Evolutionary conservation across 2,888 invertebrate species (phyloP).

Genomic region (Magallana nippona): DNA sequence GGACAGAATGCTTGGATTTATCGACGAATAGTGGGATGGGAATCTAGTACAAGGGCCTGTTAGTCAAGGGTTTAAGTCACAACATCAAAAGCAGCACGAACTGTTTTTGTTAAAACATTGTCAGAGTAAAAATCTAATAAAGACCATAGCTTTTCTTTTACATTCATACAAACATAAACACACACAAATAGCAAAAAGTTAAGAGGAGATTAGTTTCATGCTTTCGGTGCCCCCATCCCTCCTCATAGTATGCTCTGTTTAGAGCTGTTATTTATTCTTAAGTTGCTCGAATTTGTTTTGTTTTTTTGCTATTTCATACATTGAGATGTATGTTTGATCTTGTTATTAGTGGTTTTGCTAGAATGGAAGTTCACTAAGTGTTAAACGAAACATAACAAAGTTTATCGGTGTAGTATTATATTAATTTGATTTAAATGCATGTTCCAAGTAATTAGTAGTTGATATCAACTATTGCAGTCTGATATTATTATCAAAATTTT

Average conservation of each 20-base stretch:
- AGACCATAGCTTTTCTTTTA: background rate
- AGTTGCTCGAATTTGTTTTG: background rate
- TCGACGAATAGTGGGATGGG: background rate
- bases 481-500: too few species aligned
- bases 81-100: background rate
- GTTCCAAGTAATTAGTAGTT: too few species aligned
- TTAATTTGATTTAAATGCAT: too few species aligned
- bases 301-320: too few species aligned
- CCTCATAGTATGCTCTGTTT: background rate
- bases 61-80: background rate
- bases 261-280: background rate
- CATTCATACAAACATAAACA: background rate
- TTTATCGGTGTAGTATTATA: too few species aligned
- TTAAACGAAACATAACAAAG: too few species aligned
- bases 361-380: too few species aligned
- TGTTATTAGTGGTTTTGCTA: too few species aligned
- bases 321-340: too few species aligned
- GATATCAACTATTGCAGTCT: too few species aligned
- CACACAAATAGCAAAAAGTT: background rate
- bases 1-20: background rate
- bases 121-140: background rate
- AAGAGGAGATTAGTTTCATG: background rate
- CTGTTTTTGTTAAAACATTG: slow-evolving; percentile 18
- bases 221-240: background rate
- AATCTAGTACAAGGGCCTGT: background rate